Evolutionary conservation across 2,113 vertebrate species (phyloP).

Genomic region (Pedionomus torquatus): DNA sequence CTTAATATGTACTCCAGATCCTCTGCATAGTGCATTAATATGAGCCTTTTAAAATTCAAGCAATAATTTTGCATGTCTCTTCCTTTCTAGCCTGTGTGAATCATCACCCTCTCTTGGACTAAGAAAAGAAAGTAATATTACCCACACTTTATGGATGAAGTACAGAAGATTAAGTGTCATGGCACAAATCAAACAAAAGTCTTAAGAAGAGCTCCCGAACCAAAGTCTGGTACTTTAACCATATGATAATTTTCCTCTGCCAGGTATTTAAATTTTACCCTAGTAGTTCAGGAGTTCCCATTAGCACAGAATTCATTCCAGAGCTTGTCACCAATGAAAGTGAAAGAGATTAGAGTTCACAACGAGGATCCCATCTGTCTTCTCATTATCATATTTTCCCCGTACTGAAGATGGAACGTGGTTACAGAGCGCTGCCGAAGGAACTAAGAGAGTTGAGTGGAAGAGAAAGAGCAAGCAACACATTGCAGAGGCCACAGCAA

Average conservation of each 20-base stretch:
- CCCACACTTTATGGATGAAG: background rate
- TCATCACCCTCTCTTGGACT: background rate
- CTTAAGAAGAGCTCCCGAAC: background rate
- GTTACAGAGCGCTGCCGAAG: rapidly evolving
- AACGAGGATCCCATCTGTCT: background rate
- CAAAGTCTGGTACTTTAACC: background rate
- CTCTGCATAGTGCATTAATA: background rate
- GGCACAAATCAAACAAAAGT: constrained; percentile 23
- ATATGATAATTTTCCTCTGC: constrained; percentile 4
- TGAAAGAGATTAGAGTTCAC: background rate
- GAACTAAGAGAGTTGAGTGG: background rate
- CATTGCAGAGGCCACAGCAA: background rate
- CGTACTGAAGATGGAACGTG: background rate
- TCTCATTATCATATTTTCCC: background rate
- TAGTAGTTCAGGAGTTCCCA: constrained; percentile 3
- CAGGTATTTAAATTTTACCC: constrained; percentile 27
- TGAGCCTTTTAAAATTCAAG: constrained; percentile 35
- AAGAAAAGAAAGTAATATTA: background rate
- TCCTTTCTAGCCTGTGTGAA: background rate
- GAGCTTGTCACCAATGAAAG: background rate
- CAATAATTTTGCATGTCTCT: constrained; percentile 13
- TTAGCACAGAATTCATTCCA: constrained; percentile 21
- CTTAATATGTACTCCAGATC: constrained; percentile 1
- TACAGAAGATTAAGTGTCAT: background rate
- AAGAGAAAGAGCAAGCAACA: background rate